Base-by-base conservation (phyloP, 2,113 vertebrate genomes). In the Ammodytes dubius region DNA sequence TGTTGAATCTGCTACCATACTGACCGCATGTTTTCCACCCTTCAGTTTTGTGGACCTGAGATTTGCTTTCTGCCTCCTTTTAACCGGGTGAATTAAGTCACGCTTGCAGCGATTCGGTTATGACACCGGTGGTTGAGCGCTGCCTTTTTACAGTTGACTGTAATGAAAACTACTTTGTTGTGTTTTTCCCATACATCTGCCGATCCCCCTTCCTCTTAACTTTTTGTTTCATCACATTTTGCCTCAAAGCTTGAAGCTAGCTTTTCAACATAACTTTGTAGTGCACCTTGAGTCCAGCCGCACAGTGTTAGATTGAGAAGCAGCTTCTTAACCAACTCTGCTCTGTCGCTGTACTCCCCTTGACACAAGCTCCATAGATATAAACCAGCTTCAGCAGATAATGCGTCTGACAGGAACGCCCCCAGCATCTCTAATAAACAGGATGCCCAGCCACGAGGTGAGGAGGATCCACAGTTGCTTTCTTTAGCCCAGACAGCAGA, bases 311-410 rank as follows among this genome's bases (percentile, higher is more conserved):
- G n/a, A 79, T 73, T 85, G 50, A 83, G 60, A 85, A 85, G 71
- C 74, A 45, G 76, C 85, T 81, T 92, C 75, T 85, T 91, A 87
- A 89, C 86, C 61, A 73, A 58, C 87, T 92, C 74, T 82, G 94
- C 91, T 88, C 93, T 88, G 95, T 94, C 94, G 88, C 94, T 96
- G 94, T 96, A 96, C 96, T 94, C 95, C 96, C 98, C 97, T 99
- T 99, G 97, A 99, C 98, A 87, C 75, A 95, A 96, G 96, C 95
- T 94, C 94, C 92, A 94, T 97, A 99, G 98, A 99, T 96, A 99
- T 99, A 98, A 99, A 99, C 97, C 98, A 99, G 95, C 98, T 99
- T 96, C 98, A 99, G 95, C 98, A 99, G 97, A 99, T 99, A 95
- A 98, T 99, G 97, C 97, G 98, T 91, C 97, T 99, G 96, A 99